These are phyloP conservation scores for Sclerodermus sp. DNA, from an alignment of 2,888 invertebrate species.

Conservation along the genomic window DNA sequence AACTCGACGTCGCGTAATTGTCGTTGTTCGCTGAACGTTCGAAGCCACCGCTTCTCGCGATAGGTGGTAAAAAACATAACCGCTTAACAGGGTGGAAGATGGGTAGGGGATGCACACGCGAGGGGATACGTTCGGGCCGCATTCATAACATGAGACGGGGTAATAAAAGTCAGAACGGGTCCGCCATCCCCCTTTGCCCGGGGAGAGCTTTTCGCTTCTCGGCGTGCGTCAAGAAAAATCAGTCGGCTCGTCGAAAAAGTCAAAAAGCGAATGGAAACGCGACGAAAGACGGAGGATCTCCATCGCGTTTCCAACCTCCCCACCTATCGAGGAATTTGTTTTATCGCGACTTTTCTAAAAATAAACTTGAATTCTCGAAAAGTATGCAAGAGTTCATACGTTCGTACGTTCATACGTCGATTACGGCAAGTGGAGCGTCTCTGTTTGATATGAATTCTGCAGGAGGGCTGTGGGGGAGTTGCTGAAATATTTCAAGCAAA, in stretches of 20 bases:
- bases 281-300: too few relatives aligned
- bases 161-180: slow-evolving; percentile 53
- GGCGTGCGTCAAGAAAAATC: neutral
- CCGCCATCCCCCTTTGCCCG: slow-evolving; percentile 17
- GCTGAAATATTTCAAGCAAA: too few relatives aligned
- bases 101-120: neutral
- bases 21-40: slow-evolving; percentile 12
- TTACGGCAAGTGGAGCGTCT: too few relatives aligned
- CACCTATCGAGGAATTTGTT: neutral
- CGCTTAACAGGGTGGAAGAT: slow-evolving; percentile 18
- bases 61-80: slow-evolving; percentile 38
- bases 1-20: neutral
- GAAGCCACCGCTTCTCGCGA: slow-evolving; percentile 28
- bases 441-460: too few relatives aligned
- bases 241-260: neutral
- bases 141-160: slow-evolving; percentile 52
- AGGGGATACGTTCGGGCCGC: slow-evolving; percentile 35
- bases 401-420: too few relatives aligned
- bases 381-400: neutral
- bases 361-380: neutral
- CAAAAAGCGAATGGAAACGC: too few relatives aligned
- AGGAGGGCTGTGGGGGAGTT: too few relatives aligned
- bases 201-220: slow-evolving; percentile 8
- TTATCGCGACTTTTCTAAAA: neutral
- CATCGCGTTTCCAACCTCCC: too few relatives aligned